Evolutionary conservation across 2,888 invertebrate genomes (phyloP).

Genomic region (Drosophila sordidapex): DNA sequence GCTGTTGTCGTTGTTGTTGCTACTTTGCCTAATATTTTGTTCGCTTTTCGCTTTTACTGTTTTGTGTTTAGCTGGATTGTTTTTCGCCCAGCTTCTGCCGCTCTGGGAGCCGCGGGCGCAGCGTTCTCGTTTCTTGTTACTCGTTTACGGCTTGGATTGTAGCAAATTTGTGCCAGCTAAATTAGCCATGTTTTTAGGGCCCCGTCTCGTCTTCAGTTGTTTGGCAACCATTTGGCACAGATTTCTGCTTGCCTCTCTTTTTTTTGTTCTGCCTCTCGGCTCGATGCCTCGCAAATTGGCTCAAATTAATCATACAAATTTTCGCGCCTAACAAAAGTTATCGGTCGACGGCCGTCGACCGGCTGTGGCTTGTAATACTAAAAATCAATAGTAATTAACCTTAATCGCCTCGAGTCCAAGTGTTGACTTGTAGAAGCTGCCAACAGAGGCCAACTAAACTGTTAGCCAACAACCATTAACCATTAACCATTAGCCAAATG

Average conservation of each 20-base stretch:
- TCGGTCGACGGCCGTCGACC: neutral
- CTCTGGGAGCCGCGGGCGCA: constrained; percentile 47
- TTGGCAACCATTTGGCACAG: constrained; percentile 67
- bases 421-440: constrained; percentile 50
- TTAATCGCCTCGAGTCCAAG: constrained; percentile 54
- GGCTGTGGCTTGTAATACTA: constrained; percentile 39
- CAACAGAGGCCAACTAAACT: constrained; percentile 17
- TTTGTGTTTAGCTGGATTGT: constrained; percentile 19
- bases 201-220: constrained; percentile 35
- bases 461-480: constrained; percentile 8
- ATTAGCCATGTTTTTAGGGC: constrained; percentile 73
- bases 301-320: constrained; percentile 72
- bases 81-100: constrained; percentile 28
- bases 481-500: constrained; percentile 24
- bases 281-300: constrained; percentile 57
- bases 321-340: constrained; percentile 58
- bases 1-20: neutral
- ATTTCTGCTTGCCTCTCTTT: constrained; percentile 27
- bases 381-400: constrained; percentile 78
- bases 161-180: constrained; percentile 74
- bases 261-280: constrained; percentile 16
- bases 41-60: constrained; percentile 12
- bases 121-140: constrained; percentile 60
- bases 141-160: constrained; percentile 71
- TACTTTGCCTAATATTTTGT: constrained; percentile 59